These are phyloP conservation scores for Elysia crispata DNA, from an alignment of 2,888 invertebrate species.

Conservation along the genomic window DNA sequence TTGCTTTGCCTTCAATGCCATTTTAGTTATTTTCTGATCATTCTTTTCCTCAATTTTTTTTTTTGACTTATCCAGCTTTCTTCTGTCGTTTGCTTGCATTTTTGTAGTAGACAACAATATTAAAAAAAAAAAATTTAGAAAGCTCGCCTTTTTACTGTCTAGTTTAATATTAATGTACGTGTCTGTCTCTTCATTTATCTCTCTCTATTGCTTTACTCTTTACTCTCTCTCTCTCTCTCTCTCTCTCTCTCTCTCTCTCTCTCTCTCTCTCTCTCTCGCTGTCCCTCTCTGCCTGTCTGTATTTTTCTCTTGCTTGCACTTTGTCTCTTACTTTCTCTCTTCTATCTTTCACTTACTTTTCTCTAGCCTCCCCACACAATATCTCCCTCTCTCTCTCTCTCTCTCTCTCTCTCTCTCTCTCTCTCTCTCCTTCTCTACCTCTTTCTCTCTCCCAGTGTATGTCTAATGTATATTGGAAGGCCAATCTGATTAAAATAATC, in stretches of 20 bases:
- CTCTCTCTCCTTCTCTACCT: neutral
- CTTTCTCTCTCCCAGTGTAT: neutral
- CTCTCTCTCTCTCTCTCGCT: slow-evolving; percentile 3
- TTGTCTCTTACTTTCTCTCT: neutral
- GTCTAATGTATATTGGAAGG: no score
- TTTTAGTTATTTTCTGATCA: no score
- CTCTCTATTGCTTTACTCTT: neutral
- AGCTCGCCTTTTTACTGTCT: no score
- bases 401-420: neutral
- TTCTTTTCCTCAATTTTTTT: no score
- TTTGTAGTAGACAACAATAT: no score
- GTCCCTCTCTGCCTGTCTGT: neutral
- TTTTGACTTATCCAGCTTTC: no score
- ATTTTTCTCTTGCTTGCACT: neutral
- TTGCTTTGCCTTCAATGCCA: no score
- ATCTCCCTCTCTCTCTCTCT: neutral
- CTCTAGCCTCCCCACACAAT: no score
- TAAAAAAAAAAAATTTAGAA: no score
- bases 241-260: slow-evolving; percentile 15
- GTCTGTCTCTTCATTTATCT: neutral
- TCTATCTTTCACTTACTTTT: neutral
- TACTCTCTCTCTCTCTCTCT: slow-evolving; percentile 17
- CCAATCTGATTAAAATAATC: no score
- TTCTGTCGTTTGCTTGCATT: no score
- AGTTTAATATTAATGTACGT: no score